These are phyloP conservation scores for Charadrius vociferus DNA, from an alignment of 2,113 vertebrate species.

Conservation along the genomic window DNA sequence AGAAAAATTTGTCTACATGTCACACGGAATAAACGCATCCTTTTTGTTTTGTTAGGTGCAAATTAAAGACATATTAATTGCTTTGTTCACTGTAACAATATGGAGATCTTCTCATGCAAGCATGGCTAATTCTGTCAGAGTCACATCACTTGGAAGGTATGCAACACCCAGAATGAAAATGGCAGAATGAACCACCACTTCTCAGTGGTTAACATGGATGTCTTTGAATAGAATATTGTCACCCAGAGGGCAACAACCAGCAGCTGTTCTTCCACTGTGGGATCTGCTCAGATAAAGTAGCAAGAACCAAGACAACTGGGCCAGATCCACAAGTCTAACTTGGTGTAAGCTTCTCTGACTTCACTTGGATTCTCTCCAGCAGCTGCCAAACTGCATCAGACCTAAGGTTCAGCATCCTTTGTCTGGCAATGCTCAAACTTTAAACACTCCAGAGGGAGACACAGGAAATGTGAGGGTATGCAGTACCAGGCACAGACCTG, in stretches of 20 bases:
- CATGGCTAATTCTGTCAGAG: slow-evolving; percentile 39
- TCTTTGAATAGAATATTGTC: background rate
- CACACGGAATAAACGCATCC: slow-evolving; percentile 76
- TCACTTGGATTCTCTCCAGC: background rate
- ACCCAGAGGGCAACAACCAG: background rate
- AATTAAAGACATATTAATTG: slow-evolving; percentile 85
- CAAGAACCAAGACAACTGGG: background rate
- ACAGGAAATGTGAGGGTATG: background rate
- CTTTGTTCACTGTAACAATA: slow-evolving; percentile 74
- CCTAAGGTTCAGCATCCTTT: background rate
- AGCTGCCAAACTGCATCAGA: background rate
- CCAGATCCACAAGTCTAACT: background rate
- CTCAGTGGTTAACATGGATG: background rate
- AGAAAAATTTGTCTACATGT: slow-evolving; percentile 78
- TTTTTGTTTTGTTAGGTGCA: slow-evolving; percentile 79
- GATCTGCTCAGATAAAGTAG: background rate
- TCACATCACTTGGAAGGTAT: background rate
- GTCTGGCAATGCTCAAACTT: background rate
- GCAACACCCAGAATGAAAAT: background rate
- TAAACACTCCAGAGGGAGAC: background rate
- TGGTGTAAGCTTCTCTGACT: background rate
- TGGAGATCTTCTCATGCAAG: slow-evolving; percentile 45
- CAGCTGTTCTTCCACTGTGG: background rate
- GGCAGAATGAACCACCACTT: background rate
- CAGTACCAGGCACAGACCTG: background rate